phyloP scores from a whole-genome alignment of 2,113 vertebrate genomes.

The Danionella cerebrum region DNA sequence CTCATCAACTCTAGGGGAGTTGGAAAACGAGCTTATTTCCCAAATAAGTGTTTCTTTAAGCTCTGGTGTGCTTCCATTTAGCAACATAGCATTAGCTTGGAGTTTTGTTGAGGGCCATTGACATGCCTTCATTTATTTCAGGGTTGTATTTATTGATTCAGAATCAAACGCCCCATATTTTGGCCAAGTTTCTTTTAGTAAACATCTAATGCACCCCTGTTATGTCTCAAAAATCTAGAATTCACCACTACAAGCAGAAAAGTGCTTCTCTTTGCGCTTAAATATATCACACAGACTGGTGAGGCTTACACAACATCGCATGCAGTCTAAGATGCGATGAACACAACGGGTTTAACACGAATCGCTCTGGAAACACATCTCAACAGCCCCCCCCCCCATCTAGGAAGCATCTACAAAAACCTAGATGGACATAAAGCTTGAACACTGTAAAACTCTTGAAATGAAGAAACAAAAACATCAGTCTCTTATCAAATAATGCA shows the following conservation, averaged over 20 bases:
- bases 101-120: too few species aligned
- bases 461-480: background rate
- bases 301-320: conserved; percentile 8
- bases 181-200: background rate
- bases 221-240: background rate
- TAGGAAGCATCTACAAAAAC: too few species aligned
- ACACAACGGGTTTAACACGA: background rate
- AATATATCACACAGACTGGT: background rate
- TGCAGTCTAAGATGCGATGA: conserved; percentile 10
- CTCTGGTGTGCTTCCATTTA: too few species aligned
- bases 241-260: background rate
- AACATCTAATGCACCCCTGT: background rate
- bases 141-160: too few species aligned
- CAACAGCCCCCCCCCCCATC: background rate
- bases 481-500: background rate
- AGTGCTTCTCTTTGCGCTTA: background rate
- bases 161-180: too few species aligned
- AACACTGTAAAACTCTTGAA: conserved; percentile 8
- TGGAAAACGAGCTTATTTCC: too few species aligned
- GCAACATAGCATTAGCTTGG: too few species aligned
- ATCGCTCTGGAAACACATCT: background rate
- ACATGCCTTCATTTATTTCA: background rate
- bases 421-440: conserved; percentile 3
- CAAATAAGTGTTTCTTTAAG: too few species aligned
- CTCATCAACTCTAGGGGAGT: too few species aligned